A percentile compares a stretch with the other conserved stretches of the same genome.
Conservation (phyloP, 2,888 invertebrate species). For the Machimus atricapillus region DNA sequence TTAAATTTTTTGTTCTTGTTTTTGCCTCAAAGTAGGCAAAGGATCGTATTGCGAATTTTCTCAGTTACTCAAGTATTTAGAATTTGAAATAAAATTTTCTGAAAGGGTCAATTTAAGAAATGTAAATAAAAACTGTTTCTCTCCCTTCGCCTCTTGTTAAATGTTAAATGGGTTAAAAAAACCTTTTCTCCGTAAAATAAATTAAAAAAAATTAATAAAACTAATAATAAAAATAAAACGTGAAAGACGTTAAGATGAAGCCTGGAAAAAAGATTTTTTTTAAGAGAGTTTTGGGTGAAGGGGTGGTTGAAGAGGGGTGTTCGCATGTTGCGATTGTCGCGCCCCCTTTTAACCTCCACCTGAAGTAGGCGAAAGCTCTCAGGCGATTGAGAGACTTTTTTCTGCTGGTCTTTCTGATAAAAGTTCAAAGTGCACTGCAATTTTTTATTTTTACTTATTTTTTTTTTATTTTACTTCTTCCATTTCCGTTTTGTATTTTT, state of each 20-base stretch:
- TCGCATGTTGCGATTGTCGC: not conserved
- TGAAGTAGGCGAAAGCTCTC: constrained; percentile 2
- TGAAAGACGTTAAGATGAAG: not conserved
- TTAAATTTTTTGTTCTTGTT: not conserved
- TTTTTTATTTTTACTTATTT: not conserved
- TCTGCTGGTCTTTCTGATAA: not conserved
- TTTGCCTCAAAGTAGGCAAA: not conserved
- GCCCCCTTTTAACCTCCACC: not conserved
- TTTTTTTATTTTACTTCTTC: not conserved
- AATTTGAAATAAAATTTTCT: no score
- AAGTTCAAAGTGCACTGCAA: constrained; percentile 27
- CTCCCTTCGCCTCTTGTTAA: not conserved
- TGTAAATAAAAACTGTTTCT: no score
- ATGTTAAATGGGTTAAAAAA: not conserved
- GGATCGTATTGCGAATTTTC: no score
- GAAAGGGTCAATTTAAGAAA: no score
- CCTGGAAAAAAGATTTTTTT: not conserved
- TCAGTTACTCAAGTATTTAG: no score
- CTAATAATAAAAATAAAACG: not conserved
- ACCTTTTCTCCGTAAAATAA: not conserved
- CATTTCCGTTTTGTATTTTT: not conserved
- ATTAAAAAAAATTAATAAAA: no score
- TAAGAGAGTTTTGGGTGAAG: not conserved
- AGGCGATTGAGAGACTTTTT: constrained; percentile 4
- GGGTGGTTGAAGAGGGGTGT: not conserved